phyloP scores from a whole-genome alignment of 2,113 vertebrate species.

The Carlito syrichta region DNA sequence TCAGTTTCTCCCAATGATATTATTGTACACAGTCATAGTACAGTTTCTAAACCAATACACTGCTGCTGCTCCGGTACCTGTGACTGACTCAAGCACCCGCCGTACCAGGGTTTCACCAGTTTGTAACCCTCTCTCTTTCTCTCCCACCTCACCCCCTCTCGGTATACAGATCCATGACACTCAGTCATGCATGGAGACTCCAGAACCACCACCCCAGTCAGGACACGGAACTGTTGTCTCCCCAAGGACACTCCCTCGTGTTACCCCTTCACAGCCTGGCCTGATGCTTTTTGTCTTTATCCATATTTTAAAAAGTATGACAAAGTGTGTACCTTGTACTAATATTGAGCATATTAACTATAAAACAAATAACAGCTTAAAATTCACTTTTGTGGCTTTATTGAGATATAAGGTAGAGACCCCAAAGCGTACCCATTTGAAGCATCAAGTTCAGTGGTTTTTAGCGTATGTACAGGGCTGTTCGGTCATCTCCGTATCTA shows the following conservation, averaged over 20 bases:
- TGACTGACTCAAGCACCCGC: neutral
- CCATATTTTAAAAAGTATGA: neutral
- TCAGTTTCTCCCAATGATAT: accelerated
- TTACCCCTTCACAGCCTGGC: neutral
- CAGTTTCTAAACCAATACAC: neutral
- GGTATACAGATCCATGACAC: neutral
- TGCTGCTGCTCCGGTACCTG: accelerated
- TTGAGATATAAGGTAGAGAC: neutral
- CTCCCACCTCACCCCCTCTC: neutral
- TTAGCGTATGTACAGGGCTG: neutral
- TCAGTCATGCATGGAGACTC: neutral
- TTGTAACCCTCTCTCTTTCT: neutral
- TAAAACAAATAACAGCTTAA: neutral
- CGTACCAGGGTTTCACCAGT: neutral
- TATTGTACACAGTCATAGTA: accelerated
- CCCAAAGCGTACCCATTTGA: neutral
- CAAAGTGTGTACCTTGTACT: neutral
- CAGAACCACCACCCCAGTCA: neutral
- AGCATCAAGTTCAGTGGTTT: neutral
- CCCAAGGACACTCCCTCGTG: neutral
- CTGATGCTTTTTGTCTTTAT: neutral
- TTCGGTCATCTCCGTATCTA: neutral
- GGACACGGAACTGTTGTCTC: neutral
- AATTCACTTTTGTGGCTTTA: neutral
- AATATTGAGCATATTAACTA: neutral